Evolutionary conservation across 2,113 vertebrate genomes (phyloP).

Genomic region (Forbesichthys papilliferus): DNA sequence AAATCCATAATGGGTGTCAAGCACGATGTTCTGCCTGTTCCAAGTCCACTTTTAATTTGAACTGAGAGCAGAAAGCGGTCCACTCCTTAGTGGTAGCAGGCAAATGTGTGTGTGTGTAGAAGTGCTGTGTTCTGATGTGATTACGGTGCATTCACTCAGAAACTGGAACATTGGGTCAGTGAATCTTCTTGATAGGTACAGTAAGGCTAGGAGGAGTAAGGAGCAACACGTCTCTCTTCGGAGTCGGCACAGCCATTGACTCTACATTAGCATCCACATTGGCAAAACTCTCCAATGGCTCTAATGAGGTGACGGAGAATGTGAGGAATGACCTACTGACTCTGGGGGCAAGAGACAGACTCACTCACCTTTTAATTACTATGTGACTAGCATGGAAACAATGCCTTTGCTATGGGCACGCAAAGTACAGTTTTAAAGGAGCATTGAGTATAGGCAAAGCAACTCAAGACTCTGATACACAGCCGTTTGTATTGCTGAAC

Average conservation of each 20-base stretch:
- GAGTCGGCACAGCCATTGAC: slow-evolving; percentile 41
- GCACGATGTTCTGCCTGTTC: slow-evolving; percentile 37
- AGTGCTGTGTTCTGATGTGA: slow-evolving; percentile 54
- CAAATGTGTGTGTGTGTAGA: slow-evolving; percentile 40
- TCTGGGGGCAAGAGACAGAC: slow-evolving; percentile 46
- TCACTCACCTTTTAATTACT: slow-evolving; percentile 69
- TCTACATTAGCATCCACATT: slow-evolving; percentile 51
- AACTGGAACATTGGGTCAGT: slow-evolving; percentile 59
- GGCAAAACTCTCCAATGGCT: slow-evolving; percentile 24
- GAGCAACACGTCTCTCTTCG: slow-evolving; percentile 19
- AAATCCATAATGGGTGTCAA: slow-evolving; percentile 55
- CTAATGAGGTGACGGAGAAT: slow-evolving; percentile 80
- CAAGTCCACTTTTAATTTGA: slow-evolving; percentile 41
- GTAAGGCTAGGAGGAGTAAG: neutral
- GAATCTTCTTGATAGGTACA: slow-evolving; percentile 16
- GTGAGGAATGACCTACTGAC: slow-evolving; percentile 73
- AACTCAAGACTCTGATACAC: slow-evolving; percentile 50
- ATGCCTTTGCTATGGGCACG: slow-evolving; percentile 28
- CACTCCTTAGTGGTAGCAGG: slow-evolving; percentile 30
- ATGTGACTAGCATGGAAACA: slow-evolving; percentile 56
- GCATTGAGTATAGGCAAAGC: slow-evolving; percentile 47
- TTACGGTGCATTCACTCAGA: slow-evolving; percentile 54
- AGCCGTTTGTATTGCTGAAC: slow-evolving; percentile 50
- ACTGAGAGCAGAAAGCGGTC: slow-evolving; percentile 37
- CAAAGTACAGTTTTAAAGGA: slow-evolving; percentile 29